Percentiles rank a stretch among this genome's conserved stretches.
phyloP scores from a whole-genome alignment of 2,113 vertebrate genomes.

The Amblyopsis rosae region DNA sequence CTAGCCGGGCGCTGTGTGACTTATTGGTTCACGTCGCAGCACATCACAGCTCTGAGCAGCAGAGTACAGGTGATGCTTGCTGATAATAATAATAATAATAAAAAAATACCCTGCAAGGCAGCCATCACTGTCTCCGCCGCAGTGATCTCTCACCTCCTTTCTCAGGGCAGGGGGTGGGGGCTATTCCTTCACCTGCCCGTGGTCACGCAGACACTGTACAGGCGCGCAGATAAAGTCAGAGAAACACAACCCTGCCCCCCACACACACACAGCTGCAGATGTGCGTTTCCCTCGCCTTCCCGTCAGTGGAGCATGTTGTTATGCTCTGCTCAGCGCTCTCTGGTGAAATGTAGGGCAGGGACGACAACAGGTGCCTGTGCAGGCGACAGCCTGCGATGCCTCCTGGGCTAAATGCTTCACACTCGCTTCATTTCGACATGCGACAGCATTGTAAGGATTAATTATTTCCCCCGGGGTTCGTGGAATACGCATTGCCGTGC shows the following conservation, averaged over 20 bases:
- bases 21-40: slow-evolving; percentile 65
- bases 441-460: slow-evolving; percentile 81
- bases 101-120: slow-evolving; percentile 52
- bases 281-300: slow-evolving; percentile 73
- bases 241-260: slow-evolving; percentile 23
- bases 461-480: slow-evolving; percentile 78
- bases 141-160: slow-evolving; percentile 50
- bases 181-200: slow-evolving; percentile 56
- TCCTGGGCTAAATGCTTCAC: slow-evolving; percentile 81
- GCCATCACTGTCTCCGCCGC: slow-evolving; percentile 46
- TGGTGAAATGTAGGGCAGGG: slow-evolving; percentile 78
- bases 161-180: slow-evolving; percentile 39
- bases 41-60: slow-evolving; percentile 62
- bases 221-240: slow-evolving; percentile 38
- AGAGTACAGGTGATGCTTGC: slow-evolving; percentile 68
- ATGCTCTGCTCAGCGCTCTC: slow-evolving; percentile 70
- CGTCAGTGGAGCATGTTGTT: slow-evolving; percentile 77
- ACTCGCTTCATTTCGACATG: slow-evolving; percentile 78
- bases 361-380: slow-evolving; percentile 80
- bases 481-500: slow-evolving; percentile 66
- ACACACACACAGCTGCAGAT: slow-evolving; percentile 41
- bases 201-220: slow-evolving; percentile 34
- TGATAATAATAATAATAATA: slow-evolving; percentile 41
- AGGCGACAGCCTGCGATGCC: slow-evolving; percentile 78
- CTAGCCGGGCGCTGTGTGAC: slow-evolving; percentile 52